phyloP scores from a whole-genome alignment of 1,140 invertebrate genomes.

The Littorina saxatilis region DNA sequence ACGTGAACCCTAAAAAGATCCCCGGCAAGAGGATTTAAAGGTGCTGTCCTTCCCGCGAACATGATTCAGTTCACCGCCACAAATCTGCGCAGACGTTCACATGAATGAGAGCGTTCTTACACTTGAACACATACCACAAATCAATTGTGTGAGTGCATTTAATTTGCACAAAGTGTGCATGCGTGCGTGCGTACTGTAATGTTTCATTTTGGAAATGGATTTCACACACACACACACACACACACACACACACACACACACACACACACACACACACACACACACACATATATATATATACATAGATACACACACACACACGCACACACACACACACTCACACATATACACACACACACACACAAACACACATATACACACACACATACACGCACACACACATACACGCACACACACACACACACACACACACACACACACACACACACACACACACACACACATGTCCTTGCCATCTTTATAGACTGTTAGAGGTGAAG shows the following conservation, averaged over 20 bases:
- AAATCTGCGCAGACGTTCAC: background rate
- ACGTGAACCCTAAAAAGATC: no score
- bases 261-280: conserved; percentile 12
- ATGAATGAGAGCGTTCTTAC: background rate
- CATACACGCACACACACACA: conserved; percentile 9
- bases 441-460: background rate
- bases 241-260: conserved; percentile 4
- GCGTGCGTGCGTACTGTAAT: background rate
- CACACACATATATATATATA: background rate
- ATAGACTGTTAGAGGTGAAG: no score
- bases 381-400: conserved; percentile 22
- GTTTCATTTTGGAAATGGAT: background rate
- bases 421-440: conserved; percentile 4
- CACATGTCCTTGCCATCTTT: no score
- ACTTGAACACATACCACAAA: no score
- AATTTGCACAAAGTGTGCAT: background rate
- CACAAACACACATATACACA: conserved; percentile 18
- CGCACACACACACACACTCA: background rate
- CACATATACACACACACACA: background rate
- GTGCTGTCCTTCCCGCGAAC: background rate
- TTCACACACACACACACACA: background rate
- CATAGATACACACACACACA: background rate
- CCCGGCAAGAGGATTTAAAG: background rate
- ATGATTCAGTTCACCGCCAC: background rate
- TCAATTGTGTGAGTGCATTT: background rate